Evolutionary conservation across 2,888 invertebrate species (phyloP).

Genomic region (Philopedon plagiatum): DNA sequence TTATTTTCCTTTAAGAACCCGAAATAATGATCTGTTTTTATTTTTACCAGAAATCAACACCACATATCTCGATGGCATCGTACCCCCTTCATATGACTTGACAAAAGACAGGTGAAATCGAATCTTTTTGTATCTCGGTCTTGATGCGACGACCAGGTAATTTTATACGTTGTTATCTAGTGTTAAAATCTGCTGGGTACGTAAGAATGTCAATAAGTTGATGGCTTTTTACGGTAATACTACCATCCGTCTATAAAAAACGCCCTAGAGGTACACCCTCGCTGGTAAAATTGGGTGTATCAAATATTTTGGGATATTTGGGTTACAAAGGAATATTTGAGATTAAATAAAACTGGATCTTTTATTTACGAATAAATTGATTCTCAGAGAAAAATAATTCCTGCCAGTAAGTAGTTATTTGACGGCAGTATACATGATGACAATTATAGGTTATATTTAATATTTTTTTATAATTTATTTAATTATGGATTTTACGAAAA

Average conservation of each 20-base stretch:
- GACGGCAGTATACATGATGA: too few relatives aligned
- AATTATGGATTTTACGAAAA: too few relatives aligned
- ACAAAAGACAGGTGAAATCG: slow-evolving; percentile 67
- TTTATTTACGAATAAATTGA: neutral
- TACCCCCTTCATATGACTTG: slow-evolving; percentile 56
- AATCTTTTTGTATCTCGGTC: slow-evolving; percentile 63
- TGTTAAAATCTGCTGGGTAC: slow-evolving; percentile 66
- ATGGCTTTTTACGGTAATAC: slow-evolving; percentile 51
- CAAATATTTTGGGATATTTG: slow-evolving; percentile 33
- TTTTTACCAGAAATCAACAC: slow-evolving; percentile 49
- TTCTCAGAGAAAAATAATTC: too few relatives aligned
- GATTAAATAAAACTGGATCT: slow-evolving; percentile 5
- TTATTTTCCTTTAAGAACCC: slow-evolving; percentile 8
- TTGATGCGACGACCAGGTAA: slow-evolving; percentile 63
- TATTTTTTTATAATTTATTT: too few relatives aligned
- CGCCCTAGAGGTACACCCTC: slow-evolving; percentile 37
- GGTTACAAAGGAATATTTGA: slow-evolving; percentile 7
- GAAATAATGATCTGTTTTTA: slow-evolving; percentile 11
- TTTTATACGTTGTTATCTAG: slow-evolving; percentile 67
- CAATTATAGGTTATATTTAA: too few relatives aligned
- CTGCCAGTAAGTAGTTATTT: too few relatives aligned
- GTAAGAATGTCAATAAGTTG: slow-evolving; percentile 69
- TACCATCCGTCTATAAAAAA: slow-evolving; percentile 28
- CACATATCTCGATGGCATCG: slow-evolving; percentile 45
- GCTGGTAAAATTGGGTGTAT: slow-evolving; percentile 33